Base-by-base conservation (phyloP, 1,140 invertebrate species). In the Pogonomyrmex barbatus region DNA sequence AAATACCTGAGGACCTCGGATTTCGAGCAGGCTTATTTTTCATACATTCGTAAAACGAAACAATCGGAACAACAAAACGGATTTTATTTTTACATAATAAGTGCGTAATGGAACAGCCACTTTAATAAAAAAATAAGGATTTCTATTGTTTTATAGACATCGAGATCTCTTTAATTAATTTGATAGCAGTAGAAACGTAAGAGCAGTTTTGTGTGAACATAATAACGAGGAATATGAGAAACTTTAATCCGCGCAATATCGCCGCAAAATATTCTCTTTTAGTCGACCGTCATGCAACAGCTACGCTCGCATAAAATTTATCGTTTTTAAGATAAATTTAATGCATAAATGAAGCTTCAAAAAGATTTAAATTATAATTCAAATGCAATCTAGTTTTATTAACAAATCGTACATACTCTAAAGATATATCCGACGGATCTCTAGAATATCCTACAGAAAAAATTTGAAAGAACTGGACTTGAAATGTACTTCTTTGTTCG, bases 171-270 rank as follows among this genome's bases (percentile, higher is more conserved):
- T 73, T 54, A 82, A 82, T 82, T 82, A 73, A 17, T 42, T 12
- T 47, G 67, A 75, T 36, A 50, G 60, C 54, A 42, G 45, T 42
- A 67, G 67, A 82, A 82, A 71, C 54, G 36, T 71, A 82, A 82
- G 79, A 58, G 42, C 39, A 73, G 42, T 82, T 82, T 82, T 60
- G 67, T 24, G 24, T 24, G 24, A 24, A 24, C 65, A 81, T 81
- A 81, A 81, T 71, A 33, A 30, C 65, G 50, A 50, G 50, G 14
- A 62, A 73, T 67, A 65, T 67, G 60, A 79, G 62, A 71, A 58
- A 82, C 54, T 73, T 82, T 73, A 73, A 82, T 73, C 52, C 78
- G 24, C 9, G 52, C 54, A 60, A 82, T 68, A 81, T 82, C 52
- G 67, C 65, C n/a, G 67, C 6, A 71, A 73, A 73, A 58, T 17